Percentiles rank a stretch among this genome's conserved stretches.
Evolutionary conservation across 2,888 invertebrate genomes (phyloP).

Genomic region (Erynnis tages): DNA sequence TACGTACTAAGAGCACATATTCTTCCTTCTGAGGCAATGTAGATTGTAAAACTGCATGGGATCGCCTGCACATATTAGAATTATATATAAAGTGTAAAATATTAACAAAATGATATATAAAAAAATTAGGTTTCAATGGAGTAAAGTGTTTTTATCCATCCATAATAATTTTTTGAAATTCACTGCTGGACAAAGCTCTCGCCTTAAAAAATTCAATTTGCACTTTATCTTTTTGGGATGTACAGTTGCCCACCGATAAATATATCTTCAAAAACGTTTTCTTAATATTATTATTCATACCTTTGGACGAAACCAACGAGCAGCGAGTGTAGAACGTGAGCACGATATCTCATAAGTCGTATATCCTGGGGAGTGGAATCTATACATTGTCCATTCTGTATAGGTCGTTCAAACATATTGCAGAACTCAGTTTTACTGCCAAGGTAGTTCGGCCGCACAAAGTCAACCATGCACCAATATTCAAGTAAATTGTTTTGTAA

Average conservation of each 20-base stretch:
- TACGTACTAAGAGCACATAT: slow-evolving; percentile 93
- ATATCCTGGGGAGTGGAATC: slow-evolving; percentile 98
- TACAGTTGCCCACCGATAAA: no score
- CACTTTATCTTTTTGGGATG: no score
- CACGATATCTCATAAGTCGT: slow-evolving; percentile 95
- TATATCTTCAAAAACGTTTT: no score
- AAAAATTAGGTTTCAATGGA: no score
- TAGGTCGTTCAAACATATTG: slow-evolving; percentile 99
- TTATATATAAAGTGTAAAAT: no score
- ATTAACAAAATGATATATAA: no score
- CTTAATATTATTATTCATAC: slow-evolving; percentile 51
- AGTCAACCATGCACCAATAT: slow-evolving; percentile 99
- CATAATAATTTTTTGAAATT: no score
- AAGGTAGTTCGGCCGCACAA: slow-evolving; percentile 97
- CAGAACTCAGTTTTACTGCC: slow-evolving; percentile 98
- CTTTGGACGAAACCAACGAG: slow-evolving; percentile 98
- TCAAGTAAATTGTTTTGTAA: slow-evolving; percentile 98
- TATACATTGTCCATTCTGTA: slow-evolving; percentile 98
- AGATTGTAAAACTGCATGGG: slow-evolving; percentile 95
- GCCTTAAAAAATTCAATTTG: no score
- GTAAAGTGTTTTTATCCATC: no score
- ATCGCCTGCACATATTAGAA: slow-evolving; percentile 81
- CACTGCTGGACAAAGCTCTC: no score
- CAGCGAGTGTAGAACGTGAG: slow-evolving; percentile 96
- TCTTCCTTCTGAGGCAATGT: slow-evolving; percentile 97